phyloP scores from a whole-genome alignment of 2,797 vertebrate species.

The Sebastes hubbsi region DNA sequence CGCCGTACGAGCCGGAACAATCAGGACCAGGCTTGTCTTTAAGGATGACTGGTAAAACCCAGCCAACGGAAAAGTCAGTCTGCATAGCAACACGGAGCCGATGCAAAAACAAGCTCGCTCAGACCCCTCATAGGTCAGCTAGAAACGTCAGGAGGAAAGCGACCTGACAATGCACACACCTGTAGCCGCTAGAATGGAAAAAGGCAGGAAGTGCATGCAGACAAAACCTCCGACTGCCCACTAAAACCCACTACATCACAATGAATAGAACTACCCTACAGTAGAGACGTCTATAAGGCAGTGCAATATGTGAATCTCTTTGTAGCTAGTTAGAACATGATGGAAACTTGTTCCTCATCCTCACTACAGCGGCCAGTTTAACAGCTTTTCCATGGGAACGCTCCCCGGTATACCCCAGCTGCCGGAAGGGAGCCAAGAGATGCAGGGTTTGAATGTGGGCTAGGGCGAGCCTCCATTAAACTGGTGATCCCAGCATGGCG shows the following conservation, averaged over 20 bases:
- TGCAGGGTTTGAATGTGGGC: slow-evolving; percentile 73
- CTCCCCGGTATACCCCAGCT: slow-evolving; percentile 60
- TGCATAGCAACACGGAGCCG: slow-evolving; percentile 73
- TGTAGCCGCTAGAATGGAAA: slow-evolving; percentile 26
- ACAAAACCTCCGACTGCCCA: background rate
- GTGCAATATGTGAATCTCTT: slow-evolving; percentile 43
- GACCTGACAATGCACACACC: slow-evolving; percentile 34
- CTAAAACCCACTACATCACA: background rate
- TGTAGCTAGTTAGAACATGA: slow-evolving; percentile 60
- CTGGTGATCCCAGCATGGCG: slow-evolving; percentile 71
- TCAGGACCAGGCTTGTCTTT: slow-evolving; percentile 69
- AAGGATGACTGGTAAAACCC: slow-evolving; percentile 60
- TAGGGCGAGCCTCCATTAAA: slow-evolving; percentile 66
- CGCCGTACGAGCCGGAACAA: slow-evolving; percentile 68
- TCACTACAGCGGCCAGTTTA: slow-evolving; percentile 66
- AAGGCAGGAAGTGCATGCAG: background rate
- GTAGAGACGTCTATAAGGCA: slow-evolving; percentile 36
- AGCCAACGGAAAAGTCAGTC: slow-evolving; percentile 73
- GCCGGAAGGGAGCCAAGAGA: slow-evolving; percentile 69
- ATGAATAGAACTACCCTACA: slow-evolving; percentile 13
- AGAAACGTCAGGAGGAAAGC: slow-evolving; percentile 22
- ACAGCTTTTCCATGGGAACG: slow-evolving; percentile 80
- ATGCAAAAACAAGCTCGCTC: slow-evolving; percentile 62
- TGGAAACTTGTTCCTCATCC: slow-evolving; percentile 81
- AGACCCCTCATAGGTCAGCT: slow-evolving; percentile 43